Conservation (phyloP, 2,113 vertebrate genomes). For the Nannobrachium achirus region DNA sequence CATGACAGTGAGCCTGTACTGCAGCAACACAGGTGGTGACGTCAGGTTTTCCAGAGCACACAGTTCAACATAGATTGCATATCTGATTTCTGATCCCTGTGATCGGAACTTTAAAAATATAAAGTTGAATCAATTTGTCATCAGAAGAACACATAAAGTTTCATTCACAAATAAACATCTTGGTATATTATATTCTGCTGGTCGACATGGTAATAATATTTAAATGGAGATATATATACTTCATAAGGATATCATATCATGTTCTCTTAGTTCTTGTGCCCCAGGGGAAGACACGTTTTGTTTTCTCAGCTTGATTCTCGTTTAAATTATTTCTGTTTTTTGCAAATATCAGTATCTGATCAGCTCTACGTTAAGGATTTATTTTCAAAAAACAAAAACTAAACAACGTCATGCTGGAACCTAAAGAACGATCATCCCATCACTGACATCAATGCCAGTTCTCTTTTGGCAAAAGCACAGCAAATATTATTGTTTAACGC, state of each 20-base stretch:
- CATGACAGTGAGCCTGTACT: conserved; percentile 55
- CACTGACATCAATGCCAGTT: neutral
- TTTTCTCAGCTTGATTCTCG: too few relatives aligned
- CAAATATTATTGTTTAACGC: conserved; percentile 69
- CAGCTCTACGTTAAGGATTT: conserved; percentile 24
- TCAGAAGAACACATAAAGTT: conserved; percentile 50
- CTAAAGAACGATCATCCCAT: too few relatives aligned
- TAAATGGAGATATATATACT: conserved; percentile 43
- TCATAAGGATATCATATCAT: conserved; percentile 16
- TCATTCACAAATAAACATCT: conserved; percentile 50
- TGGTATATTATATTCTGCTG: conserved; percentile 35
- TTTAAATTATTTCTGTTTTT: conserved; percentile 20
- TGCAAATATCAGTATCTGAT: conserved; percentile 38
- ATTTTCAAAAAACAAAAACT: neutral
- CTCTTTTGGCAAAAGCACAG: conserved; percentile 83
- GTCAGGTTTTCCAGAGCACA: conserved; percentile 40
- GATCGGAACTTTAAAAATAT: conserved; percentile 57
- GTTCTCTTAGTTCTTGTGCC: conserved; percentile 11
- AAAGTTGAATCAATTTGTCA: conserved; percentile 60
- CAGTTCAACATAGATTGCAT: conserved; percentile 67
- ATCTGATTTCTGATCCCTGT: conserved; percentile 53
- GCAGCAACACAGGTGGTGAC: conserved; percentile 53
- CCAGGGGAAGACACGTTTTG: conserved; percentile 23
- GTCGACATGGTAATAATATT: conserved; percentile 28
- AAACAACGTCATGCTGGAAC: conserved; percentile 46